These are phyloP conservation scores for Propithecus coquereli DNA, from an alignment of 2,113 vertebrate species.

Conservation along the genomic window DNA sequence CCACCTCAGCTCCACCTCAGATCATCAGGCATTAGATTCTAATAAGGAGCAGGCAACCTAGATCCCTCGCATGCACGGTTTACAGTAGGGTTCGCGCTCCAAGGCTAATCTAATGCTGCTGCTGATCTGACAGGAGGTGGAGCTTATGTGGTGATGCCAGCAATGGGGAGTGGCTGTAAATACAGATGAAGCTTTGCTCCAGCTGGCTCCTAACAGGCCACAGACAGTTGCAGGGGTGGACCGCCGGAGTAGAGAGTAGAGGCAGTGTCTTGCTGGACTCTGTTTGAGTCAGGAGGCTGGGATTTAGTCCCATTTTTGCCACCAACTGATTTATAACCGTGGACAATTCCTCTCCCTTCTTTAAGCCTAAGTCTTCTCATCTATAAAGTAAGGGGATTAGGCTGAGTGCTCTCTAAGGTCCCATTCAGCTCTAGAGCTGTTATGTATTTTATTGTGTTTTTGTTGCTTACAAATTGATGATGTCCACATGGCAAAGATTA, in stretches of 20 bases:
- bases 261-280: not conserved
- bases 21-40: no score
- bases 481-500: not conserved
- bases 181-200: no score
- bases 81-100: no score
- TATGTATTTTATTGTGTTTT: slow-evolving; percentile 15
- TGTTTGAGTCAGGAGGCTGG: not conserved
- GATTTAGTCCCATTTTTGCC: not conserved
- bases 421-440: not conserved
- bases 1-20: no score
- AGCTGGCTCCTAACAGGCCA: no score
- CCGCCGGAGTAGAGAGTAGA: not conserved
- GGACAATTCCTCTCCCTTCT: not conserved
- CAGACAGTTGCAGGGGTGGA: no score
- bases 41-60: no score
- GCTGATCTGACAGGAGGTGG: no score
- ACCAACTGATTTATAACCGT: not conserved
- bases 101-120: no score
- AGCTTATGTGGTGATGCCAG: no score
- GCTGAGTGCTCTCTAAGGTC: not conserved
- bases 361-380: not conserved
- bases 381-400: not conserved
- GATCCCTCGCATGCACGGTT: no score
- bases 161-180: no score
- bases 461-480: slow-evolving; percentile 33